Base-by-base conservation (phyloP, 2,888 invertebrate species). In the Drosophila nigricruria region DNA sequence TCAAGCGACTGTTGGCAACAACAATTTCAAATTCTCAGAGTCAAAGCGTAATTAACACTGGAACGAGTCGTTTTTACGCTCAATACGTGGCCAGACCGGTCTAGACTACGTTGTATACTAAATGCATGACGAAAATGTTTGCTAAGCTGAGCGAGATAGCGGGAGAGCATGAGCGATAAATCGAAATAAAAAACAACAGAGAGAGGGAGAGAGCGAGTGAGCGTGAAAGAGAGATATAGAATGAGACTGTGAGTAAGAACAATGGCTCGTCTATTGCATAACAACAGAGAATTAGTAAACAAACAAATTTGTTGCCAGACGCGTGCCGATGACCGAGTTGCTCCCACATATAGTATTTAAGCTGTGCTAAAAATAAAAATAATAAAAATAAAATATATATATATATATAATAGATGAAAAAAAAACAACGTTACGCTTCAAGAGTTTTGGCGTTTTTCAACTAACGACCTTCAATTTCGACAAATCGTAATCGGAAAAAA, bases 221-320 rank as follows among this genome's bases (percentile, higher is more conserved):
- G n/a, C n/a, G n/a, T n/a, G 1, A 43, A 40, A 23, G 47, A 40
- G 34, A 2, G 1, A 45, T 14, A 10, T 3, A 9, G 10, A 50
- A 38, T 34, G 34, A 45, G 23, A 16, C 5, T 30, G 38, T 56
- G 30, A 10, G 30, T 10, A 53, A 54, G 45, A 45, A 20, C 10
- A n/a, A 16, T 20, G 25, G 5, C 5, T 23, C 10, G 16, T 25
- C 23, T 23, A 5, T 80, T 73, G 43, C 68, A 63, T 82, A 87
- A 83, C 66, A 69, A 68, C 66, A 6, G 16, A 43, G 42, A 58
- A 20, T 52, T 52, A 52, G 49, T 64, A 75, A 82, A 70, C 67
- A 85, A 87, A 79, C 23, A 49, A 69, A 66, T 40, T 47, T 50
- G 63, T 73, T 68, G 60, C 54, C 43, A 52, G 34, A 45, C 50